Evolutionary conservation across 2,113 vertebrate species (phyloP), one percentile per base, ranked within the genome.

Genomic region (Dipodomys merriami): DNA sequence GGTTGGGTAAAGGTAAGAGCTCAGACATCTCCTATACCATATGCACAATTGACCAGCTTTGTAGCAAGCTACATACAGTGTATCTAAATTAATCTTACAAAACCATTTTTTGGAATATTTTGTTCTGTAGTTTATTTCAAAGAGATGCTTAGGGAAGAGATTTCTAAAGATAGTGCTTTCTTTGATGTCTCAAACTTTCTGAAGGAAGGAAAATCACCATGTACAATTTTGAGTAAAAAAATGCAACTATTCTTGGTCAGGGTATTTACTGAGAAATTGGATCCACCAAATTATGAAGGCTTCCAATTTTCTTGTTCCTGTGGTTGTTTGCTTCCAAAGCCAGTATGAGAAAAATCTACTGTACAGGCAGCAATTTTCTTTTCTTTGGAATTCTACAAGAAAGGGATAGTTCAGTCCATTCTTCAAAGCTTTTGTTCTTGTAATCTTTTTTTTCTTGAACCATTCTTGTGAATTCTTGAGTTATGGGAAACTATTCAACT

Each of bases 281-380:
- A 25, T 74, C 57, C 71, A 71, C 62, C 88, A 94, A 91, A 93
- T 27, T 83, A 46, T 95, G 95, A 93, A 95, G 79, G 35, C n/a
- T 79, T 53, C 39, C 78, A 93, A 79, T 92, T 84, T 96, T 92
- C 74, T 90, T 93, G 83, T 91, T 92, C 71, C 74, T 85, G 53
- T 39, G 49, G 49, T 90, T 90, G 64, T 92, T 78, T 90, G 57
- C 73, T 64, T 72, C 71, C 67, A 65, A 62, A 93, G 46, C 3
- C 27, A 18, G 35, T 25, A 11, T 71, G 76, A 95, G 74, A 49
- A 94, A 80, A 83, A 82, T 73, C 57, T 60, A 33, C 35, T 27
- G 20, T 20, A 4, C 46, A 49, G 60, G 29, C 13, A 76, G 57
- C 60, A 88, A 85, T 95, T 95, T 94, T 92, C 93, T 64, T 93